These are phyloP conservation scores for Lagodon rhomboides DNA, from an alignment of 2,797 vertebrate genomes.

Conservation along the genomic window DNA sequence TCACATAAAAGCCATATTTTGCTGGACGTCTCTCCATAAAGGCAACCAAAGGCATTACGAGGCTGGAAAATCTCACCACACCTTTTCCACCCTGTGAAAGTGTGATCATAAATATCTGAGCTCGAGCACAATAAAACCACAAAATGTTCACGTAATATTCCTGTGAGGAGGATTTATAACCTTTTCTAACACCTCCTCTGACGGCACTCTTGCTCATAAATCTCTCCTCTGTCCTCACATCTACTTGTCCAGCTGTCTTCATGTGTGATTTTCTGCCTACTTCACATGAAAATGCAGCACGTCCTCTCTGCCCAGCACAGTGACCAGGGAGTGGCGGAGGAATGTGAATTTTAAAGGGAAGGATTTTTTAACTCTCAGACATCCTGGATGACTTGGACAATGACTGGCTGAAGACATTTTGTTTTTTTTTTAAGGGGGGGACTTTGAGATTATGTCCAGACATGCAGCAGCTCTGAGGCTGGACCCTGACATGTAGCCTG, in stretches of 20 bases:
- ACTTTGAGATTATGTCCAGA: constrained; percentile 16
- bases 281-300: constrained; percentile 19
- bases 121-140: background rate
- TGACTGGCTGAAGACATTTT: constrained; percentile 30
- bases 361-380: constrained; percentile 20
- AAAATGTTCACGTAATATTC: background rate
- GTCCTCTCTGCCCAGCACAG: constrained; percentile 42
- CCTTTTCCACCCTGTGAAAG: background rate
- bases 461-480: background rate
- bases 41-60: background rate
- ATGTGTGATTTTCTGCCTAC: background rate
- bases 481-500: background rate
- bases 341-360: constrained; percentile 29
- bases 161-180: background rate
- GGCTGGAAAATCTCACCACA: constrained; percentile 24
- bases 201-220: background rate
- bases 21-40: background rate
- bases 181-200: background rate
- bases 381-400: constrained; percentile 30
- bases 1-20: background rate
- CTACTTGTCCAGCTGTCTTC: background rate
- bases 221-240: background rate
- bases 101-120: background rate
- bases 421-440: background rate
- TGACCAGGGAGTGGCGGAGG: constrained; percentile 62